A percentile compares a stretch with the other conserved stretches of the same genome.
phyloP scores from a whole-genome alignment of 2,113 vertebrate genomes.

The Pygoscelis antarcticus region DNA sequence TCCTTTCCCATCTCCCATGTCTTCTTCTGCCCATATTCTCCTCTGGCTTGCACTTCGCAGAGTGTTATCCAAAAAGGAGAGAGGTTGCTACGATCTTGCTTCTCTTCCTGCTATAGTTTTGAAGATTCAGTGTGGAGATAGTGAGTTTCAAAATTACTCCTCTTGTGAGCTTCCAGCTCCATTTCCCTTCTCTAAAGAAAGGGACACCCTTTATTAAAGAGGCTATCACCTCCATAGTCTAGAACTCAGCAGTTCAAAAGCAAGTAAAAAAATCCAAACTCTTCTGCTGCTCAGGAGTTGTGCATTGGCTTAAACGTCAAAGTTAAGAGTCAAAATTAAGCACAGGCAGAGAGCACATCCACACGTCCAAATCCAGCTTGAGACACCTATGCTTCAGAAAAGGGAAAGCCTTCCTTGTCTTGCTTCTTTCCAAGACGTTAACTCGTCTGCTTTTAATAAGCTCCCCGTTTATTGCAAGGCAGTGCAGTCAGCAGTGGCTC shows the following conservation, averaged over 20 bases:
- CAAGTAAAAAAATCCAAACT: neutral
- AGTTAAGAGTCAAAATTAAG: neutral
- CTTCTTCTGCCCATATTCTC: neutral
- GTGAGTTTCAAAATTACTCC: neutral
- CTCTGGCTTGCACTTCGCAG: neutral
- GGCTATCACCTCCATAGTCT: neutral
- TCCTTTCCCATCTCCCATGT: neutral
- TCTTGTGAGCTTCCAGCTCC: neutral
- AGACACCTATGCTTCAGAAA: neutral
- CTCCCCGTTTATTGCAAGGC: neutral
- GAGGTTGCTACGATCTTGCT: neutral
- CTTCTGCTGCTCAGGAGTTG: neutral
- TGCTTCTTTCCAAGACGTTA: neutral
- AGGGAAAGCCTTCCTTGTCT: neutral
- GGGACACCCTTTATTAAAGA: neutral
- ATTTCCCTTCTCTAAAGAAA: neutral
- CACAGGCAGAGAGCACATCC: neutral
- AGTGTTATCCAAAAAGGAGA: neutral
- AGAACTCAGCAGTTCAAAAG: neutral
- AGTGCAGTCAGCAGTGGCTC: neutral
- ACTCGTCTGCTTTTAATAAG: neutral
- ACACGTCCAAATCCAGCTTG: neutral
- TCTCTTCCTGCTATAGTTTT: neutral
- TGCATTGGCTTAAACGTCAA: neutral
- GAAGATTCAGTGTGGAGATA: neutral